Conservation (phyloP, 2,797 vertebrate genomes). For the Heteromormyrus szaboi region DNA sequence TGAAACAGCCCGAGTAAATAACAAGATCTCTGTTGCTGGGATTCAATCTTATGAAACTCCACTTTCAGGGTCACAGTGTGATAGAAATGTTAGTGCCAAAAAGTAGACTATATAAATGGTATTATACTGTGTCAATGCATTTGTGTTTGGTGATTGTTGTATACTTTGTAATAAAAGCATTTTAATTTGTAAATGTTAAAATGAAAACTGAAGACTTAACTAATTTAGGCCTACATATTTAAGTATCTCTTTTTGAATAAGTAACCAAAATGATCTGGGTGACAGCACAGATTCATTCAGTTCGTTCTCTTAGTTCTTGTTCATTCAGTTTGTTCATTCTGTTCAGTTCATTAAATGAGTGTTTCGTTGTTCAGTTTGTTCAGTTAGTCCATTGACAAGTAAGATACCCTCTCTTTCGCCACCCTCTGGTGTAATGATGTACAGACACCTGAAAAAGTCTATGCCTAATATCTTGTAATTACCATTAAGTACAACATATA, state of each 20-base stretch:
- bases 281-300: background rate
- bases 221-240: background rate
- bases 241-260: background rate
- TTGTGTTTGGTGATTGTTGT: background rate
- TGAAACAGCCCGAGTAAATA: constrained; percentile 5
- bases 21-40: background rate
- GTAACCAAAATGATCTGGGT: background rate
- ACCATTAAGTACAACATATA: background rate
- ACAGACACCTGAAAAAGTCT: background rate
- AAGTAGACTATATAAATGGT: background rate
- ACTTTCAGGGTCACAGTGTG: background rate
- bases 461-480: background rate
- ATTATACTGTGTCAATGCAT: background rate
- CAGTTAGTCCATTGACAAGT: background rate
- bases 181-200: background rate
- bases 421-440: background rate
- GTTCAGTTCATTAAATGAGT: background rate
- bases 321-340: background rate
- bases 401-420: background rate
- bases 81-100: background rate
- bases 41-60: background rate
- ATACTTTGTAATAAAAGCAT: background rate
- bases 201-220: background rate
- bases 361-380: background rate
- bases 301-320: background rate